Base-by-base conservation (phyloP, 2,888 invertebrate species). In the Disparrhopalites patrizii region DNA sequence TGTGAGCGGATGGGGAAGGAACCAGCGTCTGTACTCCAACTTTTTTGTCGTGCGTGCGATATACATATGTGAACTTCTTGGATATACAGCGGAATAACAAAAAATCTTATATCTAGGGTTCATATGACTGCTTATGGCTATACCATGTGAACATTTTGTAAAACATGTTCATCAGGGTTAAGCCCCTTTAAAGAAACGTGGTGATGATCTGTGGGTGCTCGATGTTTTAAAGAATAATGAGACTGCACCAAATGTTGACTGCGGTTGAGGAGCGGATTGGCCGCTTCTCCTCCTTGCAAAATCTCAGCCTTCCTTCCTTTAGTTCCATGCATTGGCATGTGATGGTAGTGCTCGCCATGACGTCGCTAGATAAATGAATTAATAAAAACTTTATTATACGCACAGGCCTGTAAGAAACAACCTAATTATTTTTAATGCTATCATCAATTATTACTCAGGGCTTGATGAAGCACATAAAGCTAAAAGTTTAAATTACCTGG, bases 141-240 rank as follows among this genome's bases (percentile, higher is more conserved):
- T 61, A 75, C 75, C 75, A 75, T 75, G 60, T 75, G 75, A 67
- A 75, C 75, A 67, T 75, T 75, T 68, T 75, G 75, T 55, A 73
- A 65, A 63, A 71, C 72, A 68, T 75, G 73, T 68, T 75, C 73
- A 65, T 75, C 75, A 31, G 71, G 71, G 66, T 75, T 72, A 38
- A 72, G 62, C 36, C 73, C 72, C 65, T 75, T 75, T n/a, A 73
- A 62, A 23, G 73, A 72, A 27, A 72, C 73, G 66, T 75, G 75
- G 67, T 73, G 75, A 71, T 73, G 72, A 61, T 73, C 72, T 27
- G 71, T 69, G 15, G 72, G 73, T 51, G 68, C 65, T 65, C 72
- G 70, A 65, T 73, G 73, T 33, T 70, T 64, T 38, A 72, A 63
- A 43, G 68, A 62, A 55, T 73, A 73, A n/a, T 65, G 68, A 51